These are phyloP conservation scores for Peribatodes rhomboidaria DNA, from an alignment of 2,888 invertebrate genomes.

Conservation along the genomic window DNA sequence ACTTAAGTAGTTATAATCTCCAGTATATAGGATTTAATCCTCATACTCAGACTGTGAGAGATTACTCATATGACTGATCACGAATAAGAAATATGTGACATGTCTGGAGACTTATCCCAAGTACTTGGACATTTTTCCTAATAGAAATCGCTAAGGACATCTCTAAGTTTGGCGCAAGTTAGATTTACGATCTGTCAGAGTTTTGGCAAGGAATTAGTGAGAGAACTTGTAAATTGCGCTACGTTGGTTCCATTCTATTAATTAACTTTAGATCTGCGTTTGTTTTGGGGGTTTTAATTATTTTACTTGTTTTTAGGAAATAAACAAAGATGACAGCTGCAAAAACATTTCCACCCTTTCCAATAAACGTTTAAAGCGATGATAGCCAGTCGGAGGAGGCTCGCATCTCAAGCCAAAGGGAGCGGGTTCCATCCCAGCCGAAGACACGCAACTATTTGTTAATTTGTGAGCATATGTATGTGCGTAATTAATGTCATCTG, in stretches of 20 bases:
- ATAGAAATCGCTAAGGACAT: conserved; percentile 52
- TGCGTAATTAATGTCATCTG: too few species aligned
- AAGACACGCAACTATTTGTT: too few species aligned
- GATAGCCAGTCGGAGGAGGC: too few species aligned
- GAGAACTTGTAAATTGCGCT: conserved; percentile 17
- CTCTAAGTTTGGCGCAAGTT: conserved; percentile 50
- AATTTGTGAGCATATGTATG: too few species aligned
- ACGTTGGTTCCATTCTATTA: conserved; percentile 20
- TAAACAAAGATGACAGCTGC: too few species aligned
- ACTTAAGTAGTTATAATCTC: background rate
- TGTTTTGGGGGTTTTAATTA: conserved; percentile 9
- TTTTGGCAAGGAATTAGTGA: conserved; percentile 45
- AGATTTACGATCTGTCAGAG: conserved; percentile 50
- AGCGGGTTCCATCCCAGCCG: too few species aligned
- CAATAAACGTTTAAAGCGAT: too few species aligned
- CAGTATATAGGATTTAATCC: conserved; percentile 29
- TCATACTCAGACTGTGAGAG: conserved; percentile 26
- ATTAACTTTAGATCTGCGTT: conserved; percentile 16
- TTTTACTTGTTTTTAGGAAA: conserved; percentile 4
- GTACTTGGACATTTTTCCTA: conserved; percentile 47
- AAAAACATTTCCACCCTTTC: too few species aligned
- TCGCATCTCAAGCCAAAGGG: too few species aligned
- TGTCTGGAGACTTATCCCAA: conserved; percentile 43
- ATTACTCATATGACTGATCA: conserved; percentile 52
- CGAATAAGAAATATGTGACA: conserved; percentile 53